Evolutionary conservation across 2,113 vertebrate species (phyloP), one percentile per base, ranked within the genome.

Genomic region (human): DNA sequence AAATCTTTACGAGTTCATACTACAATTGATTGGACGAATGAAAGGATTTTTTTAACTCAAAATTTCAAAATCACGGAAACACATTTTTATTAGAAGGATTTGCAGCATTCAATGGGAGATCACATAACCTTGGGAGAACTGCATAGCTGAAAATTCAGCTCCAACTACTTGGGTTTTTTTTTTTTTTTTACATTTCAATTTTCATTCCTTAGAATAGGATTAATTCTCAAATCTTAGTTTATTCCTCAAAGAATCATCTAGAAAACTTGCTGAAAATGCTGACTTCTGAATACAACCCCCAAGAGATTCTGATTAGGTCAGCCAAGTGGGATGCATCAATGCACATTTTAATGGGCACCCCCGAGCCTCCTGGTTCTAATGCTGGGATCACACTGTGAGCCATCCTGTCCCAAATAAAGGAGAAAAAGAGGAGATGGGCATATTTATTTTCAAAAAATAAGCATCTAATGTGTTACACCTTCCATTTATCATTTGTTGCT

Each of bases 251-350:
- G 27, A 86, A 83, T n/a, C 25, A 10, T 27, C 43, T 43, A 13
- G 20, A 17, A n/a, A 38, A 81, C 22, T 5, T 40, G 85, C 9
- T 64, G 59, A 64, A 48, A 80, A 68, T 52, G 38, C n/a, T 57
- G 43, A 43, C 78, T 66, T 59, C 18, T 48, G 32, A 9, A 52
- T 25, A 50, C 12, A n/a, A 52, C 4, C 1, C 23, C 11, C 2
- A 2, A n/a, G 82, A 68, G 20, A 66, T 68, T 8, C 66, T 13
- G n/a, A 50, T 12, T 30, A 20, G 17, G 48, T 48, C 23, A 17
- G 11, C 20, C 16, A 6, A 10, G 40, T 0, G 0, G 40, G 55
- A 16, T 16, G 18, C 3, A 6, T n/a, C 12, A 7, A 9, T 18
- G 38, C 40, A 23, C 6, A 4, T 50, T 68, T 91, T 43, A 66